Percentiles rank a stretch among this genome's conserved stretches.
Evolutionary conservation across 2,113 vertebrate genomes (phyloP).

Genomic region (Pipra filicauda): DNA sequence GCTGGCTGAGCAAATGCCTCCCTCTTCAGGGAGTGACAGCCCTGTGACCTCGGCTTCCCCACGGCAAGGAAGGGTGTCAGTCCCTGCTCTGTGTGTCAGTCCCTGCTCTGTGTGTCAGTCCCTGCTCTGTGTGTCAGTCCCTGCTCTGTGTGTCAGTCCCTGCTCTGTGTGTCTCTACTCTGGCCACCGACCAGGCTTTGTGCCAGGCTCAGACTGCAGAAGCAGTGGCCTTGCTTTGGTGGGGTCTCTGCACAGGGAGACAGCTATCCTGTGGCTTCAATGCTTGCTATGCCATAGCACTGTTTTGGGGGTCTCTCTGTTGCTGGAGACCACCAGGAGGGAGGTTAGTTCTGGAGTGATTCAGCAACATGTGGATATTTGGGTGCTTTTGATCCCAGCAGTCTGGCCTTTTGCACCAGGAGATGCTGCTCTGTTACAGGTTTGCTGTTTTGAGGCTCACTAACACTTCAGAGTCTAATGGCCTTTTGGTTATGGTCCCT

Average conservation of each 20-base stretch:
- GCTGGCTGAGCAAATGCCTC: not conserved
- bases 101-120: not conserved
- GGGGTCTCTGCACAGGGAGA: not conserved
- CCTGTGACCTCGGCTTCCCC: not conserved
- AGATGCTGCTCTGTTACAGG: not conserved
- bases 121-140: not conserved
- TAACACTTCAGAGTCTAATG: accelerated
- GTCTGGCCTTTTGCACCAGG: not conserved
- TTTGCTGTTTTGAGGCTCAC: accelerated
- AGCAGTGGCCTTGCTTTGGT: not conserved
- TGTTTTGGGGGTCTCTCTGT: accelerated
- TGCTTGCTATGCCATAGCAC: accelerated
- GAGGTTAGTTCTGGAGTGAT: not conserved
- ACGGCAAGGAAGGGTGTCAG: not conserved
- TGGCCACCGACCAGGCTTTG: not conserved
- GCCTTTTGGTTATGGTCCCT: not conserved
- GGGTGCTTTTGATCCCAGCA: not conserved
- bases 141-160: not conserved
- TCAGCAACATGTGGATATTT: not conserved
- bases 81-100: not conserved
- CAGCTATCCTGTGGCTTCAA: not conserved
- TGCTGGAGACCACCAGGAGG: not conserved
- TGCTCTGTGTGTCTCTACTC: not conserved
- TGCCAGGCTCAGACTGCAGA: not conserved
- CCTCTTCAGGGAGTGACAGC: accelerated